Base-by-base conservation (phyloP, 1,140 invertebrate genomes). In the Bombus confusus region DNA sequence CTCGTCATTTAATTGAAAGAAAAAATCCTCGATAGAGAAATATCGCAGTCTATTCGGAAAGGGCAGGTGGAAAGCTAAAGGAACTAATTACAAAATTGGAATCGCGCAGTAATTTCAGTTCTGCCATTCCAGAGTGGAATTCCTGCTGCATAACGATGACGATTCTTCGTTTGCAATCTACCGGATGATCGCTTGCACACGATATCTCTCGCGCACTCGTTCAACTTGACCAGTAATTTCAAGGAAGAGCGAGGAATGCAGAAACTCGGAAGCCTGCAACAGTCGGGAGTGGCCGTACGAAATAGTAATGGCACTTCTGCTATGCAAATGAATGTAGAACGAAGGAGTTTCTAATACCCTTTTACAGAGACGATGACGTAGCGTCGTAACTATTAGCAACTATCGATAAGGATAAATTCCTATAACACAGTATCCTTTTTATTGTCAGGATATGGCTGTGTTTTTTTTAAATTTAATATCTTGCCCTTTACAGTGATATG, bases 221-320 rank as follows among this genome's bases (percentile, higher is more conserved):
- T 47, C 41, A 34, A 74, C 72, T 47, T 74, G 4, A 15, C 8
- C 41, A n/a, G 31, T 47, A 74, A 74, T 47, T 74, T 74, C 41
- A 47, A 74, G 72, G 9, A 34, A 37, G 31, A 34, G 15, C 2
- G 43, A n/a, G n/a, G 41, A 74, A 74, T 74, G 41, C 72, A 47
- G n/a, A 74, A 74, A 47, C 41, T 47, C 18, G 72, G n/a, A 25
- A 41, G 72, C 72, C n/a, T 47, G 22, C n/a, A 47, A 34, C 34
- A 74, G 72, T 47, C 12, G 34, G 72, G 72, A 74, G 72, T 74
- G 72, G 72, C 41, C 18, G 41, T n/a, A 15, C 72, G 41, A 74
- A 41, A 15, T 31, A 39, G 41, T 18, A 31, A n/a, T 74, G n/a
- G 41, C 72, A 15, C 41, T 22, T 74, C n/a, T 47, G n/a, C n/a